A percentile compares a stretch with the other conserved stretches of the same genome.
Conservation (phyloP, 2,113 vertebrate genomes). For the Boulengeromyrus knoepffleri region DNA sequence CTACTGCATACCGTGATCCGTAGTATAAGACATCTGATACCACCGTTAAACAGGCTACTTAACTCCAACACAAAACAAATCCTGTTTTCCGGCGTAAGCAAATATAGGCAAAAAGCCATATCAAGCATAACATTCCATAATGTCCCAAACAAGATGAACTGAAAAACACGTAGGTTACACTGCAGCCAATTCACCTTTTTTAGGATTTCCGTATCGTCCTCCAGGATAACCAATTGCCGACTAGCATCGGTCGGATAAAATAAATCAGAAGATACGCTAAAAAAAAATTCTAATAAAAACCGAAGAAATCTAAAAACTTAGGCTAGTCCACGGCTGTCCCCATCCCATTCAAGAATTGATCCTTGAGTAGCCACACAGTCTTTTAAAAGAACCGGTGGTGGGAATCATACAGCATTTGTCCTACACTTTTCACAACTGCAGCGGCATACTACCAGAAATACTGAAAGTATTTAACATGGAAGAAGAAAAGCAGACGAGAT, state of each 20-base stretch:
- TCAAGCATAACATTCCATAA: background rate
- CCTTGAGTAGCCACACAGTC: slow-evolving; percentile 25
- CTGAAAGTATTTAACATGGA: background rate
- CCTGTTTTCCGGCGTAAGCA: background rate
- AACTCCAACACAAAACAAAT: background rate
- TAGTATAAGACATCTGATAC: background rate
- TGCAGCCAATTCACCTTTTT: background rate
- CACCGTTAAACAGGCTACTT: background rate
- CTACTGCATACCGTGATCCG: background rate
- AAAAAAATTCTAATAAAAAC: background rate
- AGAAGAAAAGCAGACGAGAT: background rate
- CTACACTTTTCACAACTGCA: slow-evolving; percentile 45
- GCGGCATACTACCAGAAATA: background rate
- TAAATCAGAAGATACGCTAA: background rate
- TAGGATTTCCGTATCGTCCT: background rate
- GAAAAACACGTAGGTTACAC: background rate
- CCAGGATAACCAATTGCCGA: background rate
- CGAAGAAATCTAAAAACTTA: background rate
- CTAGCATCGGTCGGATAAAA: background rate
- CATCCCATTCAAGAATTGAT: slow-evolving; percentile 61
- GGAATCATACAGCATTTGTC: slow-evolving; percentile 52
- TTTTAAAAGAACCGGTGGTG: background rate
- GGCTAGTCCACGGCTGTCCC: slow-evolving; percentile 12
- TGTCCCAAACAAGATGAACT: background rate
- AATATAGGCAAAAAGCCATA: background rate